Percentiles rank a stretch among this genome's conserved stretches.
Evolutionary conservation across 2,113 vertebrate species (phyloP).

Genomic region (Megaceryle torquata): DNA sequence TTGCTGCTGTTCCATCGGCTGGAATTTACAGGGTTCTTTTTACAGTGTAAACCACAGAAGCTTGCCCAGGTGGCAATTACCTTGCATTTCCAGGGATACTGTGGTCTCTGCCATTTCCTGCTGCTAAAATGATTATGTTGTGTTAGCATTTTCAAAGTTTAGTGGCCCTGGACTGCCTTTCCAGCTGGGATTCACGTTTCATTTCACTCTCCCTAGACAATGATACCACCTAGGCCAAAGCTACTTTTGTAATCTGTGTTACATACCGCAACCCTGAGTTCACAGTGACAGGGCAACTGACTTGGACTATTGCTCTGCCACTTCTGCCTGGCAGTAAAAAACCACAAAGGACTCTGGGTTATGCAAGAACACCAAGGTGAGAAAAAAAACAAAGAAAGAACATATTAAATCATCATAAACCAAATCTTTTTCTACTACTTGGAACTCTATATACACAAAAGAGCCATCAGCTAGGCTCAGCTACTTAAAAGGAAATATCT

Average conservation of each 20-base stretch:
- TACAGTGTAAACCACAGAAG: neutral
- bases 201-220: neutral
- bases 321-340: neutral
- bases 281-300: neutral
- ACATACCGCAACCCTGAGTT: neutral
- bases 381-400: neutral
- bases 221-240: neutral
- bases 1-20: neutral
- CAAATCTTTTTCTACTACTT: neutral
- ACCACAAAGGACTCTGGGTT: neutral
- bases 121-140: neutral
- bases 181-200: neutral
- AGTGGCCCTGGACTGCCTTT: neutral
- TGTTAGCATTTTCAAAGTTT: neutral
- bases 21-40: neutral
- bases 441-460: neutral
- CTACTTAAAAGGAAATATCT: neutral
- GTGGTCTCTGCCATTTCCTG: neutral
- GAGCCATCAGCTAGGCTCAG: neutral
- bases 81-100: neutral
- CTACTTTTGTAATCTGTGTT: neutral
- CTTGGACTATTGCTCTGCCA: neutral
- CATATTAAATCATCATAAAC: neutral
- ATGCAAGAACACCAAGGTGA: neutral
- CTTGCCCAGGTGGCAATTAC: neutral